These are phyloP conservation scores for Mizuhopecten yessoensis DNA, from an alignment of 1,140 invertebrate species.

Conservation along the genomic window DNA sequence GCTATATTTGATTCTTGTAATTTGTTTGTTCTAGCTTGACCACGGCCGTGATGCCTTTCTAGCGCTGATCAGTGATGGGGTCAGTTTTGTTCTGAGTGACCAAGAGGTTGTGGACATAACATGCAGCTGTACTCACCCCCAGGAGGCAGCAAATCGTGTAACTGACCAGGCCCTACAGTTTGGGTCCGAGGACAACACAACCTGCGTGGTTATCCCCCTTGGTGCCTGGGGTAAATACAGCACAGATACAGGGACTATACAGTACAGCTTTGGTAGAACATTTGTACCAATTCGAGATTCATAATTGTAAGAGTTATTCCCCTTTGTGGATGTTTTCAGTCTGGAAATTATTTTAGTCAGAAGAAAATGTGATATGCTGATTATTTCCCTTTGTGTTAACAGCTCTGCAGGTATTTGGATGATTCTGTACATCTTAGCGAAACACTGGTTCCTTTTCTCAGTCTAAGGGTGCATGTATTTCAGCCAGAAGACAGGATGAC, in stretches of 20 bases:
- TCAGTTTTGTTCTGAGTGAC: conserved; percentile 85
- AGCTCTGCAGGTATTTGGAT: no score
- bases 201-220: conserved; percentile 85
- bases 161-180: conserved; percentile 85
- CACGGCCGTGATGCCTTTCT: conserved; percentile 86
- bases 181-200: conserved; percentile 86
- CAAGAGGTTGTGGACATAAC: conserved; percentile 85
- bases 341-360: no score
- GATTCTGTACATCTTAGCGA: no score
- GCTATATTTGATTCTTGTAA: no score
- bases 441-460: no score
- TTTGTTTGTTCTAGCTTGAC: conserved; percentile 82
- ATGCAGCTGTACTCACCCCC: conserved; percentile 82
- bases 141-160: conserved; percentile 84
- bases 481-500: no score
- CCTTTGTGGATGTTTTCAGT: background rate
- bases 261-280: conserved; percentile 77
- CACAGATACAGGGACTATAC: conserved; percentile 66
- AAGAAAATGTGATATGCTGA: no score
- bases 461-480: no score
- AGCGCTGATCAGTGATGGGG: conserved; percentile 85
- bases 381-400: no score
- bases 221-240: conserved; percentile 86
- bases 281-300: background rate
- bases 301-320: background rate